A percentile compares a stretch with the other conserved stretches of the same genome.
Conservation (phyloP, 2,113 vertebrate species). For the Erythrolamprus reginae region DNA sequence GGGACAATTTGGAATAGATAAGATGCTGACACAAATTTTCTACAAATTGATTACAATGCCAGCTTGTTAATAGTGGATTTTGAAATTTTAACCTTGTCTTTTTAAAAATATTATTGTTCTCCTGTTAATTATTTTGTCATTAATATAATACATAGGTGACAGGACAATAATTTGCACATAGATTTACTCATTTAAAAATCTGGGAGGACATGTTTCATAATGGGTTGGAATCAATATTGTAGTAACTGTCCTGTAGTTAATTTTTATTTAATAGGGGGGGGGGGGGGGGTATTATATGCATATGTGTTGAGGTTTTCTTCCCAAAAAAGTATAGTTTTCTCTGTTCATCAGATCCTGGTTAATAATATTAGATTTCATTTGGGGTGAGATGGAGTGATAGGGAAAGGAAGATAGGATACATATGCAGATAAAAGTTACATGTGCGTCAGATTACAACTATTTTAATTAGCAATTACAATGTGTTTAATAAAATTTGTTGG, state of each 20-base stretch:
- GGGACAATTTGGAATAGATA: too few species aligned
- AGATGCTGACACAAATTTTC: too few species aligned
- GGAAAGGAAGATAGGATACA: not conserved
- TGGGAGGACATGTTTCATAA: not conserved
- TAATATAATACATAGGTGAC: too few species aligned
- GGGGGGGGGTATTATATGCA: not conserved
- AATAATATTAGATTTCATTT: not conserved
- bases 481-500: not conserved
- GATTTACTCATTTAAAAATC: not conserved
- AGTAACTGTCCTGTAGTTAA: not conserved
- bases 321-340: not conserved
- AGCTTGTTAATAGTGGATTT: too few species aligned
- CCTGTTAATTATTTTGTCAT: too few species aligned
- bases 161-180: not conserved
- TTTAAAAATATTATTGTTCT: too few species aligned
- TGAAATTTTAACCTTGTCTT: too few species aligned
- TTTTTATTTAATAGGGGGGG: too few species aligned
- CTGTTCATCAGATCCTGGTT: not conserved
- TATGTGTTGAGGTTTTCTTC: not conserved
- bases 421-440: not conserved
- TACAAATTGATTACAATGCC: too few species aligned
- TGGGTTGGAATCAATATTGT: not conserved
- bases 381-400: not conserved
- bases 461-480: not conserved
- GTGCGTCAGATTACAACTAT: not conserved